phyloP scores from a whole-genome alignment of 2,113 vertebrate genomes.

The Tupaia chinensis region DNA sequence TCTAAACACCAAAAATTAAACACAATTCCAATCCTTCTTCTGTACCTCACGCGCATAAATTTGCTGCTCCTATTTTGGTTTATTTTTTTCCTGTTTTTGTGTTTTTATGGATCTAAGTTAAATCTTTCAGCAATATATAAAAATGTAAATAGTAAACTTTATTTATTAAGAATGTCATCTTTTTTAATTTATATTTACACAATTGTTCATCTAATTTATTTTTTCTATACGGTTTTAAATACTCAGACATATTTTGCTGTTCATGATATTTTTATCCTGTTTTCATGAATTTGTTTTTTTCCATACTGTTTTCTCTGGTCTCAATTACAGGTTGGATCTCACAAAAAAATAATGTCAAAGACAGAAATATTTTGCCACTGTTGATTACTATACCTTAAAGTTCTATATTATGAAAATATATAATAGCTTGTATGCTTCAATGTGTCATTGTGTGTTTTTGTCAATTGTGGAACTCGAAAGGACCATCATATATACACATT shows the following conservation, averaged over 20 bases:
- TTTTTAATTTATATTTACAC: conserved; percentile 99
- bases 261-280: conserved; percentile 84
- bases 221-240: conserved; percentile 96
- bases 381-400: conserved; percentile 91
- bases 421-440: conserved; percentile 91
- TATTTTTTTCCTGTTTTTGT: conserved; percentile 89
- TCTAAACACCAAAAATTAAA: conserved; percentile 83
- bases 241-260: conserved; percentile 89
- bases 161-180: conserved; percentile 99
- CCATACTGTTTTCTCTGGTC: conserved; percentile 88
- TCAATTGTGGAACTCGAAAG: conserved; percentile 64
- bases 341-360: conserved; percentile 86
- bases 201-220: conserved; percentile 99
- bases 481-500: not conserved
- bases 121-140: conserved; percentile 97
- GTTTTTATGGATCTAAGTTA: conserved; percentile 94
- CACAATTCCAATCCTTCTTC: conserved; percentile 92
- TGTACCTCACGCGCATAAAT: conserved; percentile 98
- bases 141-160: conserved; percentile 99
- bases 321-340: conserved; percentile 89
- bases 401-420: conserved; percentile 94
- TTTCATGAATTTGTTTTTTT: conserved; percentile 87
- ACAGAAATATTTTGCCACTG: conserved; percentile 92
- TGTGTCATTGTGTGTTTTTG: conserved; percentile 87
- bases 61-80: conserved; percentile 97